These are phyloP conservation scores for Apodemus speciosus DNA, from an alignment of 2,113 vertebrate species.

Conservation along the genomic window DNA sequence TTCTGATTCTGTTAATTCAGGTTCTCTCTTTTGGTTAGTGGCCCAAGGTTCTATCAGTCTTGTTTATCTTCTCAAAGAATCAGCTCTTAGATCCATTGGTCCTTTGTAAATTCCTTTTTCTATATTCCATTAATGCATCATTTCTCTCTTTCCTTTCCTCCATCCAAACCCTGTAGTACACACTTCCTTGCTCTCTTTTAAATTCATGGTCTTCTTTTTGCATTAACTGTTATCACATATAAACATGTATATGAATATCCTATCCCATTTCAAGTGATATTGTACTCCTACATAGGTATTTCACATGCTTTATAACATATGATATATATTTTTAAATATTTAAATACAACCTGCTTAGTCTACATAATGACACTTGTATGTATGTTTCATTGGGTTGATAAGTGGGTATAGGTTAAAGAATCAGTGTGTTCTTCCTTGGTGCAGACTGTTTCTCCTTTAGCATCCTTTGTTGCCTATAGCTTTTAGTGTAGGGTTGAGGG, in stretches of 20 bases:
- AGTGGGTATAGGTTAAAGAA: background rate
- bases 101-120: background rate
- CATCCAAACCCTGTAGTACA: background rate
- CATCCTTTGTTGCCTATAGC: background rate
- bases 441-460: background rate
- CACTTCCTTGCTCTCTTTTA: background rate
- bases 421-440: background rate
- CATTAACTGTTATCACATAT: background rate
- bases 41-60: background rate
- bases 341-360: background rate
- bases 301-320: background rate
- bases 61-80: background rate
- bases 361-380: background rate
- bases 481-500: background rate
- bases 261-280: background rate
- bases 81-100: background rate
- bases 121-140: background rate
- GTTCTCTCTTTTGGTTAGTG: background rate
- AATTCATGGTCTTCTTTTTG: background rate
- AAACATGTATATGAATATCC: background rate
- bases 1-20: background rate
- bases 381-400: background rate
- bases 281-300: background rate
- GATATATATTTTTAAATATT: background rate
- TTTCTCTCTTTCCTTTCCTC: background rate